phyloP scores from a whole-genome alignment of 2,113 vertebrate species.

The Andinoacara biseriatus region DNA sequence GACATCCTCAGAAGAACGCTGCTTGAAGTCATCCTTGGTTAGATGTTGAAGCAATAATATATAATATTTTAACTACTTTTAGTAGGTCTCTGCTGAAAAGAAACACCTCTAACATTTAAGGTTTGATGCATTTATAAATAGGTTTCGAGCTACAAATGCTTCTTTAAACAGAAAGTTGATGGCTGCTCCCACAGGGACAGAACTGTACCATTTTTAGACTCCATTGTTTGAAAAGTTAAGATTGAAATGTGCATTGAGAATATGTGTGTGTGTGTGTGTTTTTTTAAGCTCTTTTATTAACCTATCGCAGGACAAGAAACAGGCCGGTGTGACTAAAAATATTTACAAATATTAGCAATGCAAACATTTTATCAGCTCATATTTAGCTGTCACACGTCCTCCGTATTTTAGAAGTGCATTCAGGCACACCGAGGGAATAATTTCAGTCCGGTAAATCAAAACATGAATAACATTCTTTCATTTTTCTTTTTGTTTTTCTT shows the following conservation, averaged over 20 bases:
- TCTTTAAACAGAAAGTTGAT: conserved; percentile 60
- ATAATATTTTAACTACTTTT: conserved; percentile 46
- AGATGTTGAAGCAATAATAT: conserved; percentile 47
- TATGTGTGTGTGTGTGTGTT: conserved; percentile 48
- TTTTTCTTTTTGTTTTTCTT: too few relatives aligned
- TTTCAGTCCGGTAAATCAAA: conserved; percentile 15
- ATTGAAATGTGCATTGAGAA: conserved; percentile 37
- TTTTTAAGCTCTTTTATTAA: conserved; percentile 47
- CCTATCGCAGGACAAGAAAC: background rate
- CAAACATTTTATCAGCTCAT: conserved; percentile 52
- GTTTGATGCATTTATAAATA: conserved; percentile 75
- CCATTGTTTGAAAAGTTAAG: conserved; percentile 62
- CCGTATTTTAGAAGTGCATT: background rate
- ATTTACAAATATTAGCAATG: conserved; percentile 64
- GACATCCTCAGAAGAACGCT: conserved; percentile 25
- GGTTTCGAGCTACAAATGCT: conserved; percentile 43
- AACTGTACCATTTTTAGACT: conserved; percentile 60
- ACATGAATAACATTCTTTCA: background rate
- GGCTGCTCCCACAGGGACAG: conserved; percentile 58
- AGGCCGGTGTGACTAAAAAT: conserved; percentile 59
- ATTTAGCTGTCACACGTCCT: conserved; percentile 44
- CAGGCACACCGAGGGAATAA: background rate
- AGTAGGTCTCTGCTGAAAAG: conserved; percentile 30
- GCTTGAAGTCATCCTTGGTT: conserved; percentile 13
- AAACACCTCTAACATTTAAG: conserved; percentile 48